A percentile compares a stretch with the other conserved stretches of the same genome.
These are phyloP conservation scores for Pogonomyrmex californicus DNA, from an alignment of 1,140 invertebrate species.

Conservation along the genomic window DNA sequence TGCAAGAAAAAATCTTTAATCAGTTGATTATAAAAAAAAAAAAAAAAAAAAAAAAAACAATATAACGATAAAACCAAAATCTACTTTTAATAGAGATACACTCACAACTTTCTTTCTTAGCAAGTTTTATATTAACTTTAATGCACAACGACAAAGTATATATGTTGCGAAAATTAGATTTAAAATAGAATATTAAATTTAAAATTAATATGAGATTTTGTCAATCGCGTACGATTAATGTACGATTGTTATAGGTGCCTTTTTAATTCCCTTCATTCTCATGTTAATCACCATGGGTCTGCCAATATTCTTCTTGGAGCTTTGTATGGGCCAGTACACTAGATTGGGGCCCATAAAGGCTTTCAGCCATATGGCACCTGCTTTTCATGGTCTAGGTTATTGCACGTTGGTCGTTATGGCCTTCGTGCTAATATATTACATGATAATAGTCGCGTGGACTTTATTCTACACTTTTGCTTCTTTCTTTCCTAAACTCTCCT, in stretches of 20 bases:
- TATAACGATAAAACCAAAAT: no score
- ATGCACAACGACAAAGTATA: background rate
- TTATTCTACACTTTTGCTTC: slow-evolving; percentile 92
- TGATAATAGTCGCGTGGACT: slow-evolving; percentile 94
- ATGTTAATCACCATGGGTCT: slow-evolving; percentile 93
- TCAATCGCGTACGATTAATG: background rate
- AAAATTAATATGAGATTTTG: background rate
- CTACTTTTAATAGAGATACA: background rate
- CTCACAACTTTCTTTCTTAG: background rate
- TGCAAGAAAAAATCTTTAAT: background rate
- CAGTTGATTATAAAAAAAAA: background rate
- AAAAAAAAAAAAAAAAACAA: background rate
- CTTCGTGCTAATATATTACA: slow-evolving; percentile 94
- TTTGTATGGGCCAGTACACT: slow-evolving; percentile 90
- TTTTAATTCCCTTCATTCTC: slow-evolving; percentile 93
- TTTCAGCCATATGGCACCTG: slow-evolving; percentile 88
- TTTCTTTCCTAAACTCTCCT: slow-evolving; percentile 90
- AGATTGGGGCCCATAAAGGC: slow-evolving; percentile 88
- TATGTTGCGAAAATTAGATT: background rate
- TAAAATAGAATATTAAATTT: background rate
- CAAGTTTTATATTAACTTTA: background rate
- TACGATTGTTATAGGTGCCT: slow-evolving; percentile 88
- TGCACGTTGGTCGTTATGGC: slow-evolving; percentile 92
- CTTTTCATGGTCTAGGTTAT: slow-evolving; percentile 90
- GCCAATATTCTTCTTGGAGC: slow-evolving; percentile 92